These are phyloP conservation scores for Euthynnus affinis DNA, from an alignment of 2,797 vertebrate genomes.

Conservation along the genomic window DNA sequence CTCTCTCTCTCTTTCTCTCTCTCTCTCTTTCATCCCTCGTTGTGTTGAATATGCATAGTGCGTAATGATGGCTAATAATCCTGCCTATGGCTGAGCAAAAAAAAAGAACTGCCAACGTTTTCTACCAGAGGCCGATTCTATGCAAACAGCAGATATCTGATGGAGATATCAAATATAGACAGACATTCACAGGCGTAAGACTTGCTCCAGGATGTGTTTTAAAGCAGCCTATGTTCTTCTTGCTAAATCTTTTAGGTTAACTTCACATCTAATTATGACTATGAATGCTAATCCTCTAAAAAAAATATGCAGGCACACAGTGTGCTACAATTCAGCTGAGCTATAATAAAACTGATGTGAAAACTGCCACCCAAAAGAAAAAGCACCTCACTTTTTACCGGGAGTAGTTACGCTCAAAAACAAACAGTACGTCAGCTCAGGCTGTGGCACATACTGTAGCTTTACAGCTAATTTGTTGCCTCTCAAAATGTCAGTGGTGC, in stretches of 20 bases:
- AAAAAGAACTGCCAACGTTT: constrained; percentile 36
- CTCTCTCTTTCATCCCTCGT: constrained; percentile 52
- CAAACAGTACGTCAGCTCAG: constrained; percentile 36
- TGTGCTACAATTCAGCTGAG: constrained; percentile 18
- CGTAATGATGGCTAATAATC: constrained; percentile 75
- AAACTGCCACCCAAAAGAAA: constrained; percentile 18
- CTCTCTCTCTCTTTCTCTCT: constrained; percentile 41
- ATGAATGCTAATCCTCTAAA: constrained; percentile 42
- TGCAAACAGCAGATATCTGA: constrained; percentile 53
- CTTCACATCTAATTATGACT: constrained; percentile 46
- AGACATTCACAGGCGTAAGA: constrained; percentile 19
- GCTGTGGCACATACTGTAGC: constrained; percentile 18
- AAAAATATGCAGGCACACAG: constrained; percentile 27
- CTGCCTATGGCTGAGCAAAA: constrained; percentile 51
- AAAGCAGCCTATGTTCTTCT: constrained; percentile 29
- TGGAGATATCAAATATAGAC: constrained; percentile 45
- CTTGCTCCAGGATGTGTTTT: constrained; percentile 25
- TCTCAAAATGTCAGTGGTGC: constrained; percentile 47
- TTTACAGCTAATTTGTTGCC: constrained; percentile 46
- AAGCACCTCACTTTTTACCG: constrained; percentile 35
- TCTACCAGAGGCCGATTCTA: constrained; percentile 22
- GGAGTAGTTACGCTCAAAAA: constrained; percentile 32
- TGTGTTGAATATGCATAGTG: constrained; percentile 76
- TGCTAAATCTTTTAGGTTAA: constrained; percentile 28
- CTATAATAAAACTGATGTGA: constrained; percentile 28